Percentiles rank a stretch among this genome's conserved stretches.
phyloP scores from a whole-genome alignment of 2,113 vertebrate genomes.

The Psittacus erithacus region DNA sequence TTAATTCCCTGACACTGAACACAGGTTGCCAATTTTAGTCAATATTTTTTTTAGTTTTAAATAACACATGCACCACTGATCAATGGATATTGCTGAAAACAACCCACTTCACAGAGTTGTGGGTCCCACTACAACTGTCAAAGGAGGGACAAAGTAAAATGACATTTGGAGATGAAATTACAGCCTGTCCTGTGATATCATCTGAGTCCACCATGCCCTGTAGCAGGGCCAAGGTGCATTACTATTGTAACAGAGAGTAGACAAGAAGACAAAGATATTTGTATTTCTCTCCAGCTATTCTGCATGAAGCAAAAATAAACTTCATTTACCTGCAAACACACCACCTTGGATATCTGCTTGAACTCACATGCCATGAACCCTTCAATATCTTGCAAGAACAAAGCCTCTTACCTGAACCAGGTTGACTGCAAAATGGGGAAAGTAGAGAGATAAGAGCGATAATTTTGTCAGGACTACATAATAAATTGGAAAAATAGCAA shows the following conservation, averaged over 20 bases:
- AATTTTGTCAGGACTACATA: not conserved
- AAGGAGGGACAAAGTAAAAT: not conserved
- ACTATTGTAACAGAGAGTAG: not conserved
- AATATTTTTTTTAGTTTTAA: not conserved
- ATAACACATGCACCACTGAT: not conserved
- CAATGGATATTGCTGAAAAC: not conserved
- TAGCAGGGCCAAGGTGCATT: not conserved
- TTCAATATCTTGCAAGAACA: not conserved
- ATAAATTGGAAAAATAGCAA: not conserved
- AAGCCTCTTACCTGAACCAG: not conserved
- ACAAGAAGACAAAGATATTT: not conserved
- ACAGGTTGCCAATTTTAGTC: not conserved
- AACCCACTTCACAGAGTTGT: not conserved
- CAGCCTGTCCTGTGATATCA: not conserved
- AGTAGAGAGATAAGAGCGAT: rapidly evolving
- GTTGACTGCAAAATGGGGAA: not conserved
- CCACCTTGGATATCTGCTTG: not conserved
- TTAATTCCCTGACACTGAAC: not conserved
- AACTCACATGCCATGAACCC: not conserved
- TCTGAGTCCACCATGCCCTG: not conserved
- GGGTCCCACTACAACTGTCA: not conserved
- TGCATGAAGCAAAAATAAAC: not conserved
- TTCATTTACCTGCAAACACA: not conserved
- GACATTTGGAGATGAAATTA: not conserved
- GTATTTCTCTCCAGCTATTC: not conserved